These are phyloP conservation scores for Pygocentrus nattereri DNA, from an alignment of 2,797 vertebrate genomes.

Conservation along the genomic window DNA sequence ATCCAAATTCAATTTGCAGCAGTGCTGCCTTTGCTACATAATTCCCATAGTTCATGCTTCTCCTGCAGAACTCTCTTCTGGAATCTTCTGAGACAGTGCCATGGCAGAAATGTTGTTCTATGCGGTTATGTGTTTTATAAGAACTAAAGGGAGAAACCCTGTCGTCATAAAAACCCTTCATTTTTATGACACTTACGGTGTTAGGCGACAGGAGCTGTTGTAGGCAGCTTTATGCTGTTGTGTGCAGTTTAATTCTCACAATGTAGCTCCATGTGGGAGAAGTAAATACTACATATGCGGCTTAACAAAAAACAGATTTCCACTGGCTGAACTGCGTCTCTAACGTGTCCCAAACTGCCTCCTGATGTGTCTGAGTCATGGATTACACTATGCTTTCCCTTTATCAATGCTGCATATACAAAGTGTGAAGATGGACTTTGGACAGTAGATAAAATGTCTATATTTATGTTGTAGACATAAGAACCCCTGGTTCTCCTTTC, in stretches of 20 bases:
- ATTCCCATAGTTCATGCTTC: neutral
- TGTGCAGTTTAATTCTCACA: neutral
- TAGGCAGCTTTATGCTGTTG: neutral
- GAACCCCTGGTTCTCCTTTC: neutral
- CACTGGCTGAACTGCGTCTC: neutral
- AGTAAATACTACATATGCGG: neutral
- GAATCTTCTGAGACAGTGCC: neutral
- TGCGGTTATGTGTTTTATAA: neutral
- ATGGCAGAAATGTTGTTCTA: neutral
- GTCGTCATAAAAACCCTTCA: neutral
- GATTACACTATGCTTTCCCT: too few species aligned
- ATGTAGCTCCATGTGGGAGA: neutral
- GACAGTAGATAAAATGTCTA: neutral
- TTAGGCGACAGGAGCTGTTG: neutral
- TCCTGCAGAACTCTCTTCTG: neutral
- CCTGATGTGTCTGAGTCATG: neutral
- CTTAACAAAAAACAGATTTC: neutral
- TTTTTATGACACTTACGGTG: neutral
- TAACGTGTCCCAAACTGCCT: neutral
- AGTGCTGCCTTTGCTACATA: neutral
- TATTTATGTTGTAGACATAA: neutral
- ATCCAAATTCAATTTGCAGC: neutral
- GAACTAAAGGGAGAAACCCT: neutral
- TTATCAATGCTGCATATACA: too few species aligned
- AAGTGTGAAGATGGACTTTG: too few species aligned